Evolutionary conservation across 2,888 invertebrate genomes (phyloP).

Genomic region (Isoperla grammatica): DNA sequence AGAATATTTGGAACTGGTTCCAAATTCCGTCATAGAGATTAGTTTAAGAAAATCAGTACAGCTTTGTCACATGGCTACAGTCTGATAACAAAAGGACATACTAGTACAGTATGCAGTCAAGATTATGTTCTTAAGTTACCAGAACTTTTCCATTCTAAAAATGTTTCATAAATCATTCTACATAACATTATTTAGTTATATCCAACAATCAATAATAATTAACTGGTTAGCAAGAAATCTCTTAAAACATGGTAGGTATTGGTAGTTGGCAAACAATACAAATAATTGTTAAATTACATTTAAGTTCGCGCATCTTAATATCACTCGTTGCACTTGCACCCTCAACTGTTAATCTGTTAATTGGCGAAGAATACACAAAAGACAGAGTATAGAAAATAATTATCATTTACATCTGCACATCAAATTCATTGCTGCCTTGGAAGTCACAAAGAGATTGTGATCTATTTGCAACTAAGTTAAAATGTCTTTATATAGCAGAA

Average conservation of each 20-base stretch:
- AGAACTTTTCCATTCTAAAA: too few relatives aligned
- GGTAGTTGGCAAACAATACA: too few relatives aligned
- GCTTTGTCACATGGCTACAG: too few relatives aligned
- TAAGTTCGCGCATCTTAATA: not conserved
- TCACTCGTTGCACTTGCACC: conserved; percentile 10
- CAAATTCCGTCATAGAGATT: too few relatives aligned
- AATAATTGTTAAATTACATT: too few relatives aligned
- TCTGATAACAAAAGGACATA: too few relatives aligned
- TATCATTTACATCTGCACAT: conserved; percentile 8
- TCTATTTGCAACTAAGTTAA: conserved; percentile 8
- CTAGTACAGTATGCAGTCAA: too few relatives aligned
- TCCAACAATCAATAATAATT: conserved; percentile 17
- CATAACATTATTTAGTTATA: conserved; percentile 11
- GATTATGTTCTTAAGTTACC: too few relatives aligned
- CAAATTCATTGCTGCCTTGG: not conserved
- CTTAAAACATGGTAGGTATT: too few relatives aligned
- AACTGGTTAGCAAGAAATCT: not conserved
- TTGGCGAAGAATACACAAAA: conserved; percentile 14
- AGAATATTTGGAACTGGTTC: too few relatives aligned
- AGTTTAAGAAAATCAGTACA: too few relatives aligned
- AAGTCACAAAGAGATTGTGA: not conserved
- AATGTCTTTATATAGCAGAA: conserved; percentile 8
- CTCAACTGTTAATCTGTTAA: not conserved
- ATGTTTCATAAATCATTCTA: not conserved
- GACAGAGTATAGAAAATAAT: conserved; percentile 21